Evolutionary conservation across 2,113 vertebrate genomes (phyloP).

Genomic region (Gallinago jamesoni): DNA sequence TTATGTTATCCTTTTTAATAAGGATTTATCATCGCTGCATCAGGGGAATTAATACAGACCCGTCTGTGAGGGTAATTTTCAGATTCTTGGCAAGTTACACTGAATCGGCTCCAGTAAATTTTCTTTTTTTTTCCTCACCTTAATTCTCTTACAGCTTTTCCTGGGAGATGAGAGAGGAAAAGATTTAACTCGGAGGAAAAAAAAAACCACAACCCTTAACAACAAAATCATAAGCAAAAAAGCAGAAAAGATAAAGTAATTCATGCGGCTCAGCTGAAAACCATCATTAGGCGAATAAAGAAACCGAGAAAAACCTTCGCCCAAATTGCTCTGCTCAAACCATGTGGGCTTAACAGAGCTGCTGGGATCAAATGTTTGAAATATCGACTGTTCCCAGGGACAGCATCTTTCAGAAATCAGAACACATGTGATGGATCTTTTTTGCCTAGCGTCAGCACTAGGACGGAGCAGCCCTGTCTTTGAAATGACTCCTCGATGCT

Average conservation of each 20-base stretch:
- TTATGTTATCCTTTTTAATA: constrained; percentile 23
- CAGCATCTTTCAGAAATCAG: not conserved
- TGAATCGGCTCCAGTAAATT: not conserved
- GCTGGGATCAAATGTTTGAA: constrained; percentile 32
- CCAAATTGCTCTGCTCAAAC: not conserved
- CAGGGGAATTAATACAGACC: not conserved
- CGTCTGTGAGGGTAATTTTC: constrained; percentile 41
- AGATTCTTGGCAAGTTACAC: not conserved
- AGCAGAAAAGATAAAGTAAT: not conserved
- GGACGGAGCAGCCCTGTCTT: not conserved
- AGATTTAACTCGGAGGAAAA: not conserved
- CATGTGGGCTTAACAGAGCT: not conserved
- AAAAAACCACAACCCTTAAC: not conserved
- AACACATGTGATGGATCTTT: not conserved
- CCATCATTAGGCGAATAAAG: not conserved
- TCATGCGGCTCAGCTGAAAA: not conserved
- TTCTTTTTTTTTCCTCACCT: not conserved
- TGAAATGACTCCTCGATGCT: not conserved
- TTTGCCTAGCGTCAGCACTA: not conserved
- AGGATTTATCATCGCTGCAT: constrained; percentile 45
- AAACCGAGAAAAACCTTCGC: not conserved
- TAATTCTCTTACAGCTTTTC: constrained; percentile 11
- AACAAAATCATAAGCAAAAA: not conserved
- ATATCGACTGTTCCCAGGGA: constrained; percentile 38
- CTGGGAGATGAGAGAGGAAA: not conserved